phyloP scores from a whole-genome alignment of 2,888 invertebrate genomes.

The Athripsodes cinereus region DNA sequence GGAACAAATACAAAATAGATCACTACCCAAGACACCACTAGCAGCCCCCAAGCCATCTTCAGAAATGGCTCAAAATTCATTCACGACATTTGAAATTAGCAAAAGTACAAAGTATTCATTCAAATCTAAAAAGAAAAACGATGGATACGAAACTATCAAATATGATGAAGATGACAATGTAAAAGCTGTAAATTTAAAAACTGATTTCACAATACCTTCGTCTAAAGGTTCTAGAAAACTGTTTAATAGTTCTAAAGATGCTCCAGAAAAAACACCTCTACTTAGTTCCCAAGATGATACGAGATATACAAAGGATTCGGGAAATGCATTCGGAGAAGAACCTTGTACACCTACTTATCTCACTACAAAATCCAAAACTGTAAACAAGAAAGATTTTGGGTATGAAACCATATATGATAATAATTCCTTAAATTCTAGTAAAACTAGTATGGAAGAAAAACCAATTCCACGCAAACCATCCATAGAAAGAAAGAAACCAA shows the following conservation, averaged over 20 bases:
- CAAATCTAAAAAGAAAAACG: slow-evolving; percentile 23
- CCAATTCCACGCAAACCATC: slow-evolving; percentile 8
- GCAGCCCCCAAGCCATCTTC: slow-evolving; percentile 27
- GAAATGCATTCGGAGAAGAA: not conserved
- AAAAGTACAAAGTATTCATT: slow-evolving; percentile 6
- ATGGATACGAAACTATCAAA: slow-evolving; percentile 27
- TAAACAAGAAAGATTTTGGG: slow-evolving; percentile 21
- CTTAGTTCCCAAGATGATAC: not conserved
- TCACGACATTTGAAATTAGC: not conserved
- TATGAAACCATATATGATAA: slow-evolving; percentile 25
- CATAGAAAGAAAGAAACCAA: slow-evolving; percentile 20
- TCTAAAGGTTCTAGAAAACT: not conserved
- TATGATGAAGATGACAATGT: slow-evolving; percentile 21
- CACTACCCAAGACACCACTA: slow-evolving; percentile 42
- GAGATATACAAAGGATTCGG: not conserved
- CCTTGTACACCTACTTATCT: not conserved
- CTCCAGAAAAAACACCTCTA: not conserved
- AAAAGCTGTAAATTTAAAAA: not conserved
- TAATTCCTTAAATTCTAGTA: not conserved
- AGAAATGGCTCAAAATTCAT: not conserved
- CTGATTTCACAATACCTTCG: not conserved
- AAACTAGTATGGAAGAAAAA: slow-evolving; percentile 9
- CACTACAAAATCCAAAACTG: slow-evolving; percentile 18
- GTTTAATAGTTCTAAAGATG: not conserved
- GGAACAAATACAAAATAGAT: slow-evolving; percentile 39